Conservation (phyloP, 2,113 vertebrate genomes). For the Coryphaenoides rupestris region DNA sequence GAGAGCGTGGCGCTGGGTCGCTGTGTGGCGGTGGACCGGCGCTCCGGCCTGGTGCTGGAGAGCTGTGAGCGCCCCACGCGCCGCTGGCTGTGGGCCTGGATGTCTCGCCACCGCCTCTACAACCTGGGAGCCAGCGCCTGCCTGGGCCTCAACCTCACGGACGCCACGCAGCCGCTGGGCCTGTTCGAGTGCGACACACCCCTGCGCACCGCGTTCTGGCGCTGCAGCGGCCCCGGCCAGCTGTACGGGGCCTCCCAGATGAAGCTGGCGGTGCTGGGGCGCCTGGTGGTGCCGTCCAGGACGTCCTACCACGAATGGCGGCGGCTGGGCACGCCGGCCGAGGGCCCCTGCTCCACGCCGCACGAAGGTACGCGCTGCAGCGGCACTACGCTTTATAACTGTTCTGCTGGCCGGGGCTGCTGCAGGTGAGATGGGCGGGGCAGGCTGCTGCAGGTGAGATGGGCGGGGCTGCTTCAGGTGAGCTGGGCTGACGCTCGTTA, state of each 20-base stretch:
- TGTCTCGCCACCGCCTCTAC: conserved; percentile 82
- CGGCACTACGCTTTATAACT: too few species aligned
- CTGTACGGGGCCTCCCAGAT: conserved; percentile 76
- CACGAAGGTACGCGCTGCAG: conserved; percentile 77
- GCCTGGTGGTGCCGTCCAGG: conserved; percentile 74
- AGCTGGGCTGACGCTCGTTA: too few species aligned
- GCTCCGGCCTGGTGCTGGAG: conserved; percentile 72
- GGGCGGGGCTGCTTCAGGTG: too few species aligned
- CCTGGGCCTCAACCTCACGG: conserved; percentile 80
- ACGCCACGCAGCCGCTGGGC: conserved; percentile 66
- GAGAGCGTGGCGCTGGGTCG: conserved; percentile 75
- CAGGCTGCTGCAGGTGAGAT: too few species aligned
- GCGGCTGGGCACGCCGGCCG: conserved; percentile 72
- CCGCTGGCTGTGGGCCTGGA: conserved; percentile 93
- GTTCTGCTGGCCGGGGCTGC: too few species aligned
- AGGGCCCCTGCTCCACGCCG: conserved; percentile 80
- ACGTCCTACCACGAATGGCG: conserved; percentile 74
- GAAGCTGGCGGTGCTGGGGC: conserved; percentile 67
- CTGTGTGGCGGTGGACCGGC: conserved; percentile 76
- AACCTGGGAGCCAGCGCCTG: conserved; percentile 81
- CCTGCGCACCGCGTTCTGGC: conserved; percentile 77
- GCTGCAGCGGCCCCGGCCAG: conserved; percentile 70
- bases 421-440: too few species aligned
- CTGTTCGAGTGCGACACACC: conserved; percentile 80
- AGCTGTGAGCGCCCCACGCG: conserved; percentile 74